These are phyloP conservation scores for Austrofundulus limnaeus DNA, from an alignment of 2,113 vertebrate genomes.

Conservation along the genomic window DNA sequence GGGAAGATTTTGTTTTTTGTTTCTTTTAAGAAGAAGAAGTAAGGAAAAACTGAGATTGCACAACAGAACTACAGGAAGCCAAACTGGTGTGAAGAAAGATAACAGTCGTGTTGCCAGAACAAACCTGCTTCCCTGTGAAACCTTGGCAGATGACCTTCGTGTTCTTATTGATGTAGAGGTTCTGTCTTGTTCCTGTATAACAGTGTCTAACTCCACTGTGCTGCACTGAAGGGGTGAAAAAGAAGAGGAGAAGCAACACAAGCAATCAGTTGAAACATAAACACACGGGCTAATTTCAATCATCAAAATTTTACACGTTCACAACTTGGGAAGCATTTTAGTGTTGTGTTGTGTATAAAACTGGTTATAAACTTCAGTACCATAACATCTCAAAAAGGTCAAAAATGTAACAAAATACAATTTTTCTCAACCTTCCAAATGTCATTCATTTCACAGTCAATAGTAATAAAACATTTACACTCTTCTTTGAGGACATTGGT, in stretches of 20 bases:
- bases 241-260: background rate
- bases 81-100: constrained; percentile 14
- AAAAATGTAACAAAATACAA: background rate
- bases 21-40: too few relatives aligned
- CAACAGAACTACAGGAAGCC: background rate
- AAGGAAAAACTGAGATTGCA: constrained; percentile 25
- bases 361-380: too few relatives aligned
- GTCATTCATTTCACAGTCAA: background rate
- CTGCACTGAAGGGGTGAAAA: constrained; percentile 79
- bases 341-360: background rate
- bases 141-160: constrained; percentile 98
- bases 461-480: background rate
- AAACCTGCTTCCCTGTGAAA: constrained; percentile 98
- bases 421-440: background rate
- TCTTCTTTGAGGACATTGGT: background rate
- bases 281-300: background rate
- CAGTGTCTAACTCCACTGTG: constrained; percentile 90
- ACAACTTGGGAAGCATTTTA: background rate
- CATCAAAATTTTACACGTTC: background rate
- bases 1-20: background rate
- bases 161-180: constrained; percentile 89
- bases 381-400: background rate
- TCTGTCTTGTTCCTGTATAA: constrained; percentile 84
- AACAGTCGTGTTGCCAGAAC: constrained; percentile 34
- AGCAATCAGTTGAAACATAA: constrained; percentile 1